Evolutionary conservation across 2,888 invertebrate genomes (phyloP).

Genomic region (Oasisia sp.): DNA sequence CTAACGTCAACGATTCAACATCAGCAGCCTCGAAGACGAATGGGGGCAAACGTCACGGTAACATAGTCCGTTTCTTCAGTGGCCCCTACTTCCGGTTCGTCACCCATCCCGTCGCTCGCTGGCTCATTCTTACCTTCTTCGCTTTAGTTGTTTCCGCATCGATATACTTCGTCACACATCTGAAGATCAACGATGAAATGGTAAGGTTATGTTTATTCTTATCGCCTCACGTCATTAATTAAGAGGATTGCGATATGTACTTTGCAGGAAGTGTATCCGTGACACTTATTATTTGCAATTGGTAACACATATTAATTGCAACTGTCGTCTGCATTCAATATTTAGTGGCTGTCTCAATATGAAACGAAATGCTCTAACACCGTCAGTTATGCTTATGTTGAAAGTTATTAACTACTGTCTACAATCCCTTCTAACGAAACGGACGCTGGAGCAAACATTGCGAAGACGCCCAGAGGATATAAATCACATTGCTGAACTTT

Average conservation of each 20-base stretch:
- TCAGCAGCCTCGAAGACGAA: not conserved
- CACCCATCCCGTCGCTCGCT: constrained; percentile 43
- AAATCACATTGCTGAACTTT: no score
- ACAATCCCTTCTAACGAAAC: no score
- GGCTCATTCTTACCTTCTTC: constrained; percentile 45
- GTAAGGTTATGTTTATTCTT: constrained; percentile 36
- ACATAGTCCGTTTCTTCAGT: constrained; percentile 35
- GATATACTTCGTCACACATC: constrained; percentile 46
- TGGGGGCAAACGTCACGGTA: not conserved
- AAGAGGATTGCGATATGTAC: not conserved
- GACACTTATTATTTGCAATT: not conserved
- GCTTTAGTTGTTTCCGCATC: constrained; percentile 44
- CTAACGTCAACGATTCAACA: not conserved
- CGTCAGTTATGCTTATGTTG: not conserved
- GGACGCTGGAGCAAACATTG: no score
- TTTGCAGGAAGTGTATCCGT: not conserved
- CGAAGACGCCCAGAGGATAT: no score
- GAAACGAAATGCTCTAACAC: not conserved
- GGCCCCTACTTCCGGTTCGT: constrained; percentile 50
- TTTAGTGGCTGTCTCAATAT: not conserved
- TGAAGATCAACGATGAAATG: constrained; percentile 55
- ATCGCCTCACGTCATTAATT: not conserved
- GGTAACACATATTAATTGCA: no score
- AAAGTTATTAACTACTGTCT: not conserved
- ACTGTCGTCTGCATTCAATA: not conserved